Percentiles rank a stretch among this genome's conserved stretches.
Conservation (phyloP, 2,888 invertebrate genomes). For the Sycophila texana region DNA sequence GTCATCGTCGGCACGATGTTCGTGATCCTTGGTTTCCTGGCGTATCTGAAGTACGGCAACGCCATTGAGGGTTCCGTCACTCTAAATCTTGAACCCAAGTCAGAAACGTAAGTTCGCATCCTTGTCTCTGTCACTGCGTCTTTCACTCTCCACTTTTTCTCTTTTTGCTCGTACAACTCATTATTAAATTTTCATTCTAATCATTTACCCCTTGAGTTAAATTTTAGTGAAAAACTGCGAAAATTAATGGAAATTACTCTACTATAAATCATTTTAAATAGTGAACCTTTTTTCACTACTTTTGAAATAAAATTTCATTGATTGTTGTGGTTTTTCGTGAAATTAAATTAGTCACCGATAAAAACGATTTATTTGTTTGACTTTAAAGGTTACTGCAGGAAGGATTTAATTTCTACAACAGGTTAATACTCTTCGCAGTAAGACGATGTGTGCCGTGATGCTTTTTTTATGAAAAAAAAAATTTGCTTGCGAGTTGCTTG, state of each 20-base stretch:
- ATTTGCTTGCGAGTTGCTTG: too few relatives aligned
- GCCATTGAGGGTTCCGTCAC: constrained; percentile 90
- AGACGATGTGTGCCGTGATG: constrained; percentile 27
- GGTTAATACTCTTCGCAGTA: constrained; percentile 53
- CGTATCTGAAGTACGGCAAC: constrained; percentile 93
- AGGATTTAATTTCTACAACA: constrained; percentile 51
- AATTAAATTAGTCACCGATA: too few relatives aligned
- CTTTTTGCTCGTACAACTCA: too few relatives aligned
- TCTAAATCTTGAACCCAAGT: constrained; percentile 83
- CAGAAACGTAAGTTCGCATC: constrained; percentile 42
- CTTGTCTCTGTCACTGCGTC: neutral
- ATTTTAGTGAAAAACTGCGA: too few relatives aligned
- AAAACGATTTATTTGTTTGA: constrained; percentile 44
- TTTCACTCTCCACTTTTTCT: too few relatives aligned
- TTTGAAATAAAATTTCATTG: neutral
- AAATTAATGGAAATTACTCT: too few relatives aligned
- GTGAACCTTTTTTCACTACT: too few relatives aligned
- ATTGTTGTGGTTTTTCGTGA: too few relatives aligned
- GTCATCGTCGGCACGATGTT: constrained; percentile 86
- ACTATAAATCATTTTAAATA: too few relatives aligned
- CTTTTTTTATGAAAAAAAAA: neutral
- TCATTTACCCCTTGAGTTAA: too few relatives aligned
- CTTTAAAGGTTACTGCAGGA: constrained; percentile 53
- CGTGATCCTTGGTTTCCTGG: constrained; percentile 88
- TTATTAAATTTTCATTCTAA: too few relatives aligned